phyloP scores from a whole-genome alignment of 1,140 invertebrate genomes.

The Lamellibrachia luymesi region DNA sequence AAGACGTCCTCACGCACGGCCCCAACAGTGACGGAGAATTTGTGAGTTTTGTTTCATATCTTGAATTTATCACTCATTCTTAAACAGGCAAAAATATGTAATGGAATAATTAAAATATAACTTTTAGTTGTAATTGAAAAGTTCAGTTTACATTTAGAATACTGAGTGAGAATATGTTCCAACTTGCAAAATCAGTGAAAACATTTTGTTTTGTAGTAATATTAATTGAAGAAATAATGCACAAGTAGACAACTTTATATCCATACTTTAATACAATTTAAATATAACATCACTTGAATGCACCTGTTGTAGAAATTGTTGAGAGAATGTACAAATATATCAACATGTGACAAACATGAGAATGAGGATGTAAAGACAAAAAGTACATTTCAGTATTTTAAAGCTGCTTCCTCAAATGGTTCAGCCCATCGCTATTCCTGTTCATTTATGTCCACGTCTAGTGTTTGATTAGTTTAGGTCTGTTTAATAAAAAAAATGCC shows the following conservation, averaged over 20 bases:
- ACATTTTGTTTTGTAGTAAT: neutral
- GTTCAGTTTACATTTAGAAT: neutral
- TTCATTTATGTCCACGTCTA: too few species aligned
- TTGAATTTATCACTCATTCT: neutral
- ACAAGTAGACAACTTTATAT: neutral
- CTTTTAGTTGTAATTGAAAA: neutral
- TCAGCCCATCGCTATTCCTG: too few species aligned
- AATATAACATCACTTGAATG: neutral
- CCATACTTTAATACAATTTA: neutral
- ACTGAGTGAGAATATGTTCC: neutral
- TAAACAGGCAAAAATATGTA: neutral
- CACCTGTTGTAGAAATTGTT: neutral
- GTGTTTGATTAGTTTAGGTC: too few species aligned
- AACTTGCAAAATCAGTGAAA: neutral
- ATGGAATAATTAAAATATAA: neutral
- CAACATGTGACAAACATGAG: neutral
- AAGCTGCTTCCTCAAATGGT: too few species aligned
- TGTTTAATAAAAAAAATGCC: too few species aligned
- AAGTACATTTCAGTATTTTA: too few species aligned
- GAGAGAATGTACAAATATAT: neutral
- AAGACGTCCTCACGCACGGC: constrained; percentile 44
- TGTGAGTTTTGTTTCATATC: constrained; percentile 25
- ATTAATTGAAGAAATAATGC: neutral
- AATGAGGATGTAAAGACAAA: too few species aligned
- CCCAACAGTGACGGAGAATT: constrained; percentile 30